phyloP scores from a whole-genome alignment of 2,797 vertebrate genomes.

The Saxicola maurus region DNA sequence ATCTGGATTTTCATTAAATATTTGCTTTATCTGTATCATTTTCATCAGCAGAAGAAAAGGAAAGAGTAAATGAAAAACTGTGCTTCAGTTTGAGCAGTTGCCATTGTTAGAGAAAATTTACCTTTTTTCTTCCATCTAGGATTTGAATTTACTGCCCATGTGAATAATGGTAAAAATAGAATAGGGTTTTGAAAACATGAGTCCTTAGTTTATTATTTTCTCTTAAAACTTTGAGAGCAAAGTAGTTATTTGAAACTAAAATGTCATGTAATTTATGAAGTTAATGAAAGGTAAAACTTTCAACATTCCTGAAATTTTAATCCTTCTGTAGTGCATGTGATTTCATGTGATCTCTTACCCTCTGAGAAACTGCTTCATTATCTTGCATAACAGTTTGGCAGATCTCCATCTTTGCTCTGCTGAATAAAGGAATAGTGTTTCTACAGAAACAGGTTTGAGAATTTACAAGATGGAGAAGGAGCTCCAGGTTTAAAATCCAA shows the following conservation, averaged over 20 bases:
- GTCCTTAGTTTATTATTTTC: not conserved
- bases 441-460: conserved; percentile 9
- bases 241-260: not conserved
- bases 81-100: not conserved
- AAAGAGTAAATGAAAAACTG: not conserved
- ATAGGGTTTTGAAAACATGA: not conserved
- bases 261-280: conserved; percentile 5
- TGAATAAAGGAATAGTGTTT: conserved; percentile 32
- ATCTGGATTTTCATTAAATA: not conserved
- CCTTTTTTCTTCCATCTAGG: not conserved
- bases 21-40: not conserved
- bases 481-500: not conserved
- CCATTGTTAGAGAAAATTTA: not conserved
- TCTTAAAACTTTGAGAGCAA: not conserved
- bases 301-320: conserved; percentile 52
- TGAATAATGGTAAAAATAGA: not conserved
- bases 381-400: conserved; percentile 59
- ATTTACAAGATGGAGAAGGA: conserved; percentile 13
- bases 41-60: not conserved
- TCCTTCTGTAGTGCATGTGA: conserved; percentile 42
- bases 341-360: conserved; percentile 56
- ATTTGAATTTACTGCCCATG: not conserved
- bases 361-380: conserved; percentile 57
- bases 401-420: conserved; percentile 46
- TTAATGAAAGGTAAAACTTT: conserved; percentile 42